These are phyloP conservation scores for Scelioninae gen. 1 DNA, from an alignment of 2,888 invertebrate species.

Conservation along the genomic window DNA sequence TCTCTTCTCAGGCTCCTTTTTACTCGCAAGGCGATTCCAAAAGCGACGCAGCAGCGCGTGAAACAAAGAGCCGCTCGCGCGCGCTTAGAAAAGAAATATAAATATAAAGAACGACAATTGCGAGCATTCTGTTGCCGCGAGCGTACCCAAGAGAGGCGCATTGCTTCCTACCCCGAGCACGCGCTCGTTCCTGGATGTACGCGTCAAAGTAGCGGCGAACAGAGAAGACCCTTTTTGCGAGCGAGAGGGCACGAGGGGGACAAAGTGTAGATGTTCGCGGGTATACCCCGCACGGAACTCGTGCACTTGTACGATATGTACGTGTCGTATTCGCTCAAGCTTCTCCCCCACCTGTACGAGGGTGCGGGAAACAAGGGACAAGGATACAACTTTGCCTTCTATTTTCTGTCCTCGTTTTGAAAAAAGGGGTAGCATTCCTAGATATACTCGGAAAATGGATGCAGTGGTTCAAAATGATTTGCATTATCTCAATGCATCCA, in stretches of 20 bases:
- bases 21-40: conserved; percentile 46
- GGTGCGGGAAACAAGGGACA: conserved; percentile 45
- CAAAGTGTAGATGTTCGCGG: conserved; percentile 50
- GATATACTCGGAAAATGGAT: neutral
- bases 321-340: conserved; percentile 80
- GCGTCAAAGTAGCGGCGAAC: conserved; percentile 30
- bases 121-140: conserved; percentile 58
- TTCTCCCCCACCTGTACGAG: conserved; percentile 72
- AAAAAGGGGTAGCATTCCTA: conserved; percentile 40
- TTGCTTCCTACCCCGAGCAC: conserved; percentile 49
- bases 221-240: conserved; percentile 6
- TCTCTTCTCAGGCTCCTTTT: too few relatives aligned
- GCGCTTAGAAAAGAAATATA: conserved; percentile 47
- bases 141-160: conserved; percentile 33
- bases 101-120: conserved; percentile 64
- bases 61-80: conserved; percentile 58
- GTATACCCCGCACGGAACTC: conserved; percentile 71
- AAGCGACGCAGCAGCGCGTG: conserved; percentile 59
- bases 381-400: neutral
- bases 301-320: conserved; percentile 81
- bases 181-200: conserved; percentile 45
- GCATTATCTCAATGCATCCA: too few relatives aligned
- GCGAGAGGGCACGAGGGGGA: neutral
- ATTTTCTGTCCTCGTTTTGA: neutral
- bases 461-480: too few relatives aligned